Conservation (phyloP, 2,797 vertebrate species). For the Crypturellus tataupa region DNA sequence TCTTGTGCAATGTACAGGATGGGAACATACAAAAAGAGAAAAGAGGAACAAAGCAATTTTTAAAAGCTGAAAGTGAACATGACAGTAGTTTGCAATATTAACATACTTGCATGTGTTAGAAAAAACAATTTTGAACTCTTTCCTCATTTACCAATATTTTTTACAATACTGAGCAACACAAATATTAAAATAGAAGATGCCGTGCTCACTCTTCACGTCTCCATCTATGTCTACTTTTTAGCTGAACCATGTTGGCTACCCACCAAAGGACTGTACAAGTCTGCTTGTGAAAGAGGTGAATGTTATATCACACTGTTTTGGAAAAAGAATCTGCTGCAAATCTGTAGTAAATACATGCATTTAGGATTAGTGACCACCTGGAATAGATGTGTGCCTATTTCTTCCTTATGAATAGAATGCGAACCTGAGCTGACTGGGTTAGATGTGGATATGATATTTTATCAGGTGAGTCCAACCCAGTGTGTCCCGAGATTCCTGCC, state of each 20-base stretch:
- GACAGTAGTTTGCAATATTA: background rate
- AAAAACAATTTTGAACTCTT: background rate
- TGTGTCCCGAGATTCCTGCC: background rate
- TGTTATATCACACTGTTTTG: background rate
- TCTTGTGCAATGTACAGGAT: background rate
- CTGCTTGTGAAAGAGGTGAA: background rate
- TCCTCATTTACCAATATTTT: background rate
- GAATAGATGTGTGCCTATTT: background rate
- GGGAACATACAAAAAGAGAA: background rate
- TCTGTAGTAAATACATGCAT: background rate
- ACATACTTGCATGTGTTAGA: background rate
- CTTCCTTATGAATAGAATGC: background rate
- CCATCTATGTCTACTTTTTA: background rate
- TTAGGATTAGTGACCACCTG: background rate
- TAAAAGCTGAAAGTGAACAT: constrained; percentile 6
- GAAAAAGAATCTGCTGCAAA: background rate
- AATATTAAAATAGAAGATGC: background rate
- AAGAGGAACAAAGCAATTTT: background rate
- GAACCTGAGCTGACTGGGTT: background rate
- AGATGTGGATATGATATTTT: background rate
- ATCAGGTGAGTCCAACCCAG: background rate
- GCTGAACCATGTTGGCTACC: background rate
- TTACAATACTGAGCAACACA: background rate
- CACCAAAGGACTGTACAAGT: background rate
- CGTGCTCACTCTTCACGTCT: background rate